Evolutionary conservation across 2,888 invertebrate species (phyloP), one percentile per base, ranked within the genome.

Genomic region (Melieria omissa): DNA sequence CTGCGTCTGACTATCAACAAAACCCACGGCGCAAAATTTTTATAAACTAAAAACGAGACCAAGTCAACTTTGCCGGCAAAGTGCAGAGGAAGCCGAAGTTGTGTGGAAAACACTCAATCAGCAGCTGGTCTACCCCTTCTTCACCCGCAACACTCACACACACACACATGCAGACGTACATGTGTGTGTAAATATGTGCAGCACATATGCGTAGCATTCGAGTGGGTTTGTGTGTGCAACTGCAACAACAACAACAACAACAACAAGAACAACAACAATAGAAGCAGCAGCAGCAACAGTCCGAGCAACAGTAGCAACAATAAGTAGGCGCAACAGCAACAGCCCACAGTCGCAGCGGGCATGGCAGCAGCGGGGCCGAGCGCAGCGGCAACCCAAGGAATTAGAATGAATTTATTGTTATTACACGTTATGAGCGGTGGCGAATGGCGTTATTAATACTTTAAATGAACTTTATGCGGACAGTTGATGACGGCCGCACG

Each of bases 401-500:
- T 14, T 8, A 52, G 47, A 71, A 70, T 47, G 70, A 49, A 72
- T 69, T 69, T 69, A 72, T 73, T 70, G 69, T 62, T 73, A 73
- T 73, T 73, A 70, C 70, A 70, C 52, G 74, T 76, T 76, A 78
- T 78, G 78, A 78, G 62, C 62, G 62, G 69, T 63, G 69, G 62
- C 69, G 69, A 75, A 72, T 74, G 76, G 74, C 76, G 76, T 78
- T 79, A 78, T 77, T 79, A 78, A 76, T 29, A 76, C 76, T 73
- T 75, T 78, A 78, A 77, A 75, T 73, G 78, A 76, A 78, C 73
- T 75, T 75, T 77, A 78, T 78, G 79, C 79, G 80, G 81, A 81
- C 81, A 82, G 80, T 81, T 80, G 80, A 79, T 81, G 79, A 79
- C 79, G 78, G 78, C 76, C 78, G 77, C 78, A 80, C 78, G 78